Conservation (phyloP, 2,113 vertebrate species). For the Gallinago undulata region DNA sequence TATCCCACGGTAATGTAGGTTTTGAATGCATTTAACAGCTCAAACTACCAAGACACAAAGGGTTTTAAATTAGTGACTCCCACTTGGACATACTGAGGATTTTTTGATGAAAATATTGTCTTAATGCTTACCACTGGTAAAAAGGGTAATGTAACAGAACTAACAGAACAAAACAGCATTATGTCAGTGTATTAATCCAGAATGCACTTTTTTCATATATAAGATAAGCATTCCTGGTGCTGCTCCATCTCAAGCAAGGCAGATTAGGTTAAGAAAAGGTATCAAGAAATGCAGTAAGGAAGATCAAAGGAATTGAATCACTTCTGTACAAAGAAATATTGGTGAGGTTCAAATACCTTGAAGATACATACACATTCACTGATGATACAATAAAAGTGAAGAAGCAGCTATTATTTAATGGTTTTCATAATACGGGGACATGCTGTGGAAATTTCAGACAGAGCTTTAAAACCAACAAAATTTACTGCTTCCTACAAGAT, state of each 20-base stretch:
- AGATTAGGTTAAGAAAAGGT: background rate
- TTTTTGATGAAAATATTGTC: background rate
- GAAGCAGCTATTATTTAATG: background rate
- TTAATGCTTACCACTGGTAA: background rate
- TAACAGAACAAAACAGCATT: fast-evolving
- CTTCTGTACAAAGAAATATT: background rate
- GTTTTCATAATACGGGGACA: background rate
- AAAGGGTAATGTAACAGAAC: background rate
- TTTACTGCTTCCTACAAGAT: background rate
- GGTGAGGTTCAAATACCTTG: background rate
- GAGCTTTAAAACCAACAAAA: background rate
- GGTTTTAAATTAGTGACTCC: background rate
- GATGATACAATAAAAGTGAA: background rate
- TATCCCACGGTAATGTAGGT: fast-evolving
- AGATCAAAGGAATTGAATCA: background rate
- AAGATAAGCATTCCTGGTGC: background rate
- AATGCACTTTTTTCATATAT: background rate
- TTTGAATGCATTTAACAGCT: background rate
- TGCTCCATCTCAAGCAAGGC: background rate
- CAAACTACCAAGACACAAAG: background rate
- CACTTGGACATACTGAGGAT: background rate
- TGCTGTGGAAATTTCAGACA: background rate
- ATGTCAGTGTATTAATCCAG: background rate
- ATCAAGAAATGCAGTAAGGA: background rate
- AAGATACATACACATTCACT: background rate